Percentiles rank a stretch among this genome's conserved stretches.
phyloP scores from a whole-genome alignment of 2,888 invertebrate genomes.

The Alloplasta piceator region DNA sequence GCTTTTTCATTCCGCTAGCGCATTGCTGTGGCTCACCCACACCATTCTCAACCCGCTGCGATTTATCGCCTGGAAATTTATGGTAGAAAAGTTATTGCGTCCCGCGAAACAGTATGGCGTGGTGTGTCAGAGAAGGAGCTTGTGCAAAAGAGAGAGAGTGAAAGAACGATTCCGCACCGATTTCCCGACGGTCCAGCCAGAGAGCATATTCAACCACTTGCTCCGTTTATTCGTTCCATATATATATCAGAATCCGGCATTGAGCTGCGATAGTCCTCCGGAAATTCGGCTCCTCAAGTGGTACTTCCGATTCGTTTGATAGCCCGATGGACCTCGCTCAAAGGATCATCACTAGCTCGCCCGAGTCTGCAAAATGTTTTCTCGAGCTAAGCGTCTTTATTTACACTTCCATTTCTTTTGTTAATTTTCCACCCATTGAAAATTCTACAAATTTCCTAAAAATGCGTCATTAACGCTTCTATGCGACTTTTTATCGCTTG shows the following conservation, averaged over 20 bases:
- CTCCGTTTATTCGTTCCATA: conserved; percentile 5
- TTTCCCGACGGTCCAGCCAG: conserved; percentile 65
- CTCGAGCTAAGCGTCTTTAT: no score
- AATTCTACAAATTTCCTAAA: no score
- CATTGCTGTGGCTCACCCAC: conserved; percentile 15
- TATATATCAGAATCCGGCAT: no score
- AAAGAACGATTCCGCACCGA: conserved; percentile 25
- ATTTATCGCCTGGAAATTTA: conserved; percentile 70
- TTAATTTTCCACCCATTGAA: no score
- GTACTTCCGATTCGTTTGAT: conserved; percentile 32
- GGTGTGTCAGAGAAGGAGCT: conserved; percentile 36
- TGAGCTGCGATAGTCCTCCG: not conserved
- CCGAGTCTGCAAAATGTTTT: not conserved
- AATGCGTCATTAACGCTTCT: no score
- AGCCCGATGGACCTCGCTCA: not conserved
- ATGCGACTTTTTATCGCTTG: not conserved
- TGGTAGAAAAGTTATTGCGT: conserved; percentile 72
- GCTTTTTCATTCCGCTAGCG: conserved; percentile 9
- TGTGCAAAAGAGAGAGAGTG: conserved; percentile 9
- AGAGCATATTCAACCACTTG: conserved; percentile 37
- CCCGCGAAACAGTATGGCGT: conserved; percentile 34
- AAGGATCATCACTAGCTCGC: not conserved
- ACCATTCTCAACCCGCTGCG: conserved; percentile 60
- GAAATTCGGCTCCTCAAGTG: conserved; percentile 27
- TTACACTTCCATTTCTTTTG: no score